These are phyloP conservation scores for Nibea coibor DNA, from an alignment of 2,113 vertebrate species.

Conservation along the genomic window DNA sequence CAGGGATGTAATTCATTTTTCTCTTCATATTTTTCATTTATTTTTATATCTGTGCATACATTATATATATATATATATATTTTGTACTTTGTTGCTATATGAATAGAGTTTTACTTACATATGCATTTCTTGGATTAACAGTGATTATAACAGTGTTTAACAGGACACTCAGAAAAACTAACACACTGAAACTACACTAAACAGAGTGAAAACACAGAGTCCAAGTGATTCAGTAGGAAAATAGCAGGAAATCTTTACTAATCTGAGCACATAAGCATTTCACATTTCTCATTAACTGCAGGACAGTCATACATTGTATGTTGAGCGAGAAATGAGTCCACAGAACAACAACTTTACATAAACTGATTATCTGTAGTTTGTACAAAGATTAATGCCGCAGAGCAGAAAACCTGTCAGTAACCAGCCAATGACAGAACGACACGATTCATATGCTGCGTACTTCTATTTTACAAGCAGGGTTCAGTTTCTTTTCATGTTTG, in stretches of 20 bases:
- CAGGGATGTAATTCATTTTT: too few relatives aligned
- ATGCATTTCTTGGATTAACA: not conserved
- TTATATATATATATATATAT: too few relatives aligned
- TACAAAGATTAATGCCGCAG: not conserved
- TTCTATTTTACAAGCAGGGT: not conserved
- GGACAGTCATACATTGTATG: not conserved
- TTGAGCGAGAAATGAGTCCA: not conserved
- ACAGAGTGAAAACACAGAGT: constrained; percentile 1
- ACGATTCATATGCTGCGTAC: not conserved
- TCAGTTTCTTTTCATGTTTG: not conserved
- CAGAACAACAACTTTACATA: not conserved
- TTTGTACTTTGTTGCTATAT: too few relatives aligned
- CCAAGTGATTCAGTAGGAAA: constrained; percentile 19
- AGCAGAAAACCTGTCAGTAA: not conserved
- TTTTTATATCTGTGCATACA: too few relatives aligned
- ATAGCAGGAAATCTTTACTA: constrained; percentile 17
- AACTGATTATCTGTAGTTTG: not conserved
- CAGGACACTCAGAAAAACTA: not conserved
- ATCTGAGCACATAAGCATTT: constrained; percentile 2
- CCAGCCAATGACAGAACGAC: not conserved
- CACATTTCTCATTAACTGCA: constrained; percentile 7
- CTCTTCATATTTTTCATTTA: too few relatives aligned
- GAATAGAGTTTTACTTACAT: too few relatives aligned
- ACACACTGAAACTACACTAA: not conserved
- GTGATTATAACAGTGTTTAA: not conserved